A percentile compares a stretch with the other conserved stretches of the same genome.
Conservation (phyloP, 2,797 vertebrate genomes). For the Enteromius fasciolatus region DNA sequence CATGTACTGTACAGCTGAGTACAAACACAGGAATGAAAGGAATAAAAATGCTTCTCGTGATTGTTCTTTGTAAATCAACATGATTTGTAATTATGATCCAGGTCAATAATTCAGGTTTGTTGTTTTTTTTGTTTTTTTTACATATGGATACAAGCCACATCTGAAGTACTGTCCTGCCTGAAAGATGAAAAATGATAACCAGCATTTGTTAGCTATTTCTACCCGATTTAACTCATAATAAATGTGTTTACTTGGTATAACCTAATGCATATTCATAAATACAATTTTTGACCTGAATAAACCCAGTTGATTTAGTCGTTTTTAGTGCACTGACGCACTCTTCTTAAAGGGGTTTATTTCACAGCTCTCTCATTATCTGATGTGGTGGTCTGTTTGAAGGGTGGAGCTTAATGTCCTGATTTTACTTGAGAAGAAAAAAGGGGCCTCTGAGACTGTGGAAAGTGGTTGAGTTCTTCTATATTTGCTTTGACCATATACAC, state of each 20-base stretch:
- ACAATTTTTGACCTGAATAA: neutral
- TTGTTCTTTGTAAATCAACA: neutral
- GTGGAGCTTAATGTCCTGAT: constrained; percentile 70
- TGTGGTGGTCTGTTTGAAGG: constrained; percentile 69
- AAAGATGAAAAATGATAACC: neutral
- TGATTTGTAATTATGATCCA: neutral
- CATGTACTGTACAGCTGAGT: neutral
- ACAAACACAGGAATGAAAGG: neutral
- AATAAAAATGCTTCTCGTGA: too few species aligned
- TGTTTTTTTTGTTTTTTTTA: neutral
- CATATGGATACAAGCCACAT: neutral
- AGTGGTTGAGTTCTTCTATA: constrained; percentile 76
- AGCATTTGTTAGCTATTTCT: neutral
- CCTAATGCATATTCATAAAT: neutral
- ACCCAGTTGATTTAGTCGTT: neutral
- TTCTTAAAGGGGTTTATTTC: neutral
- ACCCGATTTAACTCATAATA: neutral
- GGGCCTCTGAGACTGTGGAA: constrained; percentile 73
- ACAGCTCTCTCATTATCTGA: constrained; percentile 51
- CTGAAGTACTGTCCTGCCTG: neutral
- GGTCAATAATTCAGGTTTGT: neutral
- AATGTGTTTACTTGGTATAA: neutral
- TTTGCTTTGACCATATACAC: constrained; percentile 71
- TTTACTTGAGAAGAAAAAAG: constrained; percentile 65
- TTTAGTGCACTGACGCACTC: neutral